phyloP scores from a whole-genome alignment of 2,888 invertebrate species.

The Amphipoea oculea region DNA sequence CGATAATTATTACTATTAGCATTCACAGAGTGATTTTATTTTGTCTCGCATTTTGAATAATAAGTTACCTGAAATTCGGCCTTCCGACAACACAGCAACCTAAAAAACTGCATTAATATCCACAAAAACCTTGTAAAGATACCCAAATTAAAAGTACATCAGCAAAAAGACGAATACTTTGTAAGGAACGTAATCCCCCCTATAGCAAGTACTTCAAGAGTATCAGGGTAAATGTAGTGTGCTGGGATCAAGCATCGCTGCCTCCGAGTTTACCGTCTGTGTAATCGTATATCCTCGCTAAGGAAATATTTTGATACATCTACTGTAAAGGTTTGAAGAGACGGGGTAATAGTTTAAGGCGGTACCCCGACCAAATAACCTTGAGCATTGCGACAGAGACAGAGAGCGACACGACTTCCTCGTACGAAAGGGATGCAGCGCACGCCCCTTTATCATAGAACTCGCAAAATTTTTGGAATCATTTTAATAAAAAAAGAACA shows the following conservation, averaged over 20 bases:
- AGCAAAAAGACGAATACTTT: conserved; percentile 34
- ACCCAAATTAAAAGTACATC: conserved; percentile 40
- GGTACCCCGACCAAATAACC: too few species aligned
- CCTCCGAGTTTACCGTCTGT: conserved; percentile 63
- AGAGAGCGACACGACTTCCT: too few species aligned
- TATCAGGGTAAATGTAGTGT: conserved; percentile 66
- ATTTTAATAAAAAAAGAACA: too few species aligned
- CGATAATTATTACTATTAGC: background rate
- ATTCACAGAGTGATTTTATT: background rate
- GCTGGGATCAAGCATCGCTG: conserved; percentile 55
- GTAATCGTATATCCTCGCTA: conserved; percentile 57
- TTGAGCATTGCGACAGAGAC: too few species aligned
- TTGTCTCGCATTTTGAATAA: background rate
- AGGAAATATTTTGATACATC: conserved; percentile 60
- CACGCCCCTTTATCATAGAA: too few species aligned
- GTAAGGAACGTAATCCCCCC: conserved; percentile 57
- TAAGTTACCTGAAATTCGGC: background rate
- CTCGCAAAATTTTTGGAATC: too few species aligned
- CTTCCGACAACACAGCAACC: background rate
- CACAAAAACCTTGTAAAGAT: conserved; percentile 28
- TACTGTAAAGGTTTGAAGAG: conserved; percentile 26
- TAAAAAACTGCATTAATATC: background rate
- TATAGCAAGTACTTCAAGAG: conserved; percentile 59
- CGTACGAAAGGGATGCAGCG: too few species aligned
- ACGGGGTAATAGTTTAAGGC: conserved; percentile 4